These are phyloP conservation scores for Centrocercus urophasianus DNA, from an alignment of 2,113 vertebrate species.

Conservation along the genomic window DNA sequence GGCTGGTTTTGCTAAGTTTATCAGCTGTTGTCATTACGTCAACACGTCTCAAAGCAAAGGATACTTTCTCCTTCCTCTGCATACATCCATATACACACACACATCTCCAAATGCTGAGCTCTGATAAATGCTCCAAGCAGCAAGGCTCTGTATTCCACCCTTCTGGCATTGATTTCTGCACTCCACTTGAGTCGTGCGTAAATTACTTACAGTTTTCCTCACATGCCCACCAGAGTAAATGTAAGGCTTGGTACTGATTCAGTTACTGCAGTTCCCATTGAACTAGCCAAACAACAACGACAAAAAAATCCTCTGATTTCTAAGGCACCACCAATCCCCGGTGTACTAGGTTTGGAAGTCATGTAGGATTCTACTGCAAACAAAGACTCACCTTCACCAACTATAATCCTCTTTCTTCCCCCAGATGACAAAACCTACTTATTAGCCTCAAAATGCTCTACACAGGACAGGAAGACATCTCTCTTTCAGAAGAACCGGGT, in stretches of 20 bases:
- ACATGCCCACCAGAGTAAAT: not conserved
- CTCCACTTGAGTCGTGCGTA: not conserved
- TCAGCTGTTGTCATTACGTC: not conserved
- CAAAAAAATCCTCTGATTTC: not conserved
- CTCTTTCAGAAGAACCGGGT: not conserved
- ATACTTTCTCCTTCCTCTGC: not conserved
- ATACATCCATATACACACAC: too few relatives aligned
- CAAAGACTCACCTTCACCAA: not conserved
- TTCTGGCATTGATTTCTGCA: not conserved
- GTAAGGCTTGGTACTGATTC: not conserved
- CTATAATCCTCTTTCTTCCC: not conserved
- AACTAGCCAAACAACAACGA: not conserved
- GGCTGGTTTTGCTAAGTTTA: not conserved
- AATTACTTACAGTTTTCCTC: not conserved
- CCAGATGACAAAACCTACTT: not conserved
- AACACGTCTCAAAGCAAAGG: not conserved
- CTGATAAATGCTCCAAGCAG: not conserved
- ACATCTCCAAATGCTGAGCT: not conserved
- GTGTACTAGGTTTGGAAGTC: not conserved
- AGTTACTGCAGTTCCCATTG: not conserved
- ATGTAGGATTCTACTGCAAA: too few relatives aligned
- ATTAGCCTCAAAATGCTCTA: not conserved
- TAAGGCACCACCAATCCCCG: not conserved
- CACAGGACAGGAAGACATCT: not conserved
- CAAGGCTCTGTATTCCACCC: not conserved